Percentiles rank a stretch among this genome's conserved stretches.
Conservation (phyloP, 2,113 vertebrate species). For the Narcine bancroftii region DNA sequence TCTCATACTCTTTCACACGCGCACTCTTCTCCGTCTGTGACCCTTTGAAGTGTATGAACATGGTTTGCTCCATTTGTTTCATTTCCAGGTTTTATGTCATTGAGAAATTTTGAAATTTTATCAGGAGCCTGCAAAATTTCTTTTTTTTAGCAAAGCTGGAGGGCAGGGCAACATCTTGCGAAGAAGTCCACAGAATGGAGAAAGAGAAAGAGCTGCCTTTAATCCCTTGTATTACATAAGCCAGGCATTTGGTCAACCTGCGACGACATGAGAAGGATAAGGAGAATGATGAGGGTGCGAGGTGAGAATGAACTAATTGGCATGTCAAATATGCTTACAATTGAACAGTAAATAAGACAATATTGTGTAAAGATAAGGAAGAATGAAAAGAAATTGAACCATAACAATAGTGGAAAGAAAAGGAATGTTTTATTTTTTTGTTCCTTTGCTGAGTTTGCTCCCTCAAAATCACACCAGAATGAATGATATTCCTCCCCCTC, state of each 20-base stretch:
- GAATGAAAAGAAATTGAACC: not conserved
- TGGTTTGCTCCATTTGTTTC: no score
- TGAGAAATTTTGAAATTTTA: not conserved
- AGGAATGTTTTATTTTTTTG: not conserved
- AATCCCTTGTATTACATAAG: slow-evolving; percentile 18
- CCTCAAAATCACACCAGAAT: not conserved
- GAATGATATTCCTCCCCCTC: no score
- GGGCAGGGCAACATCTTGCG: not conserved
- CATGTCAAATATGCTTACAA: not conserved
- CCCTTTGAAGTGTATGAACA: no score
- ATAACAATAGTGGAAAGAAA: not conserved
- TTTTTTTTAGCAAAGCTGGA: not conserved
- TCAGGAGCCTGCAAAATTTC: not conserved
- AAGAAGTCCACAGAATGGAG: not conserved
- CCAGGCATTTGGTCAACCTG: not conserved
- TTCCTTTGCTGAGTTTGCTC: not conserved
- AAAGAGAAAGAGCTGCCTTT: not conserved
- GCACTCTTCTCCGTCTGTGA: no score
- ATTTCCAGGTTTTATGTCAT: not conserved
- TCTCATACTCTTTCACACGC: no score
- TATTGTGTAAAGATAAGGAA: not conserved
- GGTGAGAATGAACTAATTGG: not conserved
- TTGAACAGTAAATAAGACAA: not conserved
- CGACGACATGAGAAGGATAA: not conserved
- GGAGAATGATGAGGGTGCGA: not conserved